These are phyloP conservation scores for Alexandromys fortis DNA, from an alignment of 2,113 vertebrate genomes.

Conservation along the genomic window DNA sequence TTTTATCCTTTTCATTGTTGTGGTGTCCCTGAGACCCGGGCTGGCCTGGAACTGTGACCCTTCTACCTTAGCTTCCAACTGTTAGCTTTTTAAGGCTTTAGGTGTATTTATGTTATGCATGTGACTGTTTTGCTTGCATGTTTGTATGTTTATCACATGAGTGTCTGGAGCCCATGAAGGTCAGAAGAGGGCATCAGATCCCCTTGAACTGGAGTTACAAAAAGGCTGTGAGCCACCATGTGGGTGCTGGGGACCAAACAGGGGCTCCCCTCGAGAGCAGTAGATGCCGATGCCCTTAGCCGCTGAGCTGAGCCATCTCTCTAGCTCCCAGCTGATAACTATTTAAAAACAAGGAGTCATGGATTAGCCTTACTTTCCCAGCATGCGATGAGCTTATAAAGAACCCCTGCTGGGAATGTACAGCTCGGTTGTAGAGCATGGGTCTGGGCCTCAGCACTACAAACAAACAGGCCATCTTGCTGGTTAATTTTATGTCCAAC, in stretches of 20 bases:
- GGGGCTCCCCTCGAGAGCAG: not conserved
- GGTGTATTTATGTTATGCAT: not conserved
- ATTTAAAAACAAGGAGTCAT: conserved; percentile 33
- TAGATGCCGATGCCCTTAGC: not conserved
- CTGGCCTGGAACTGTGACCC: not conserved
- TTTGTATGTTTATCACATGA: not conserved
- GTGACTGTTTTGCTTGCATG: not conserved
- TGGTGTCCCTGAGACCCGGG: not conserved
- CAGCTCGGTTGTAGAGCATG: too few species aligned
- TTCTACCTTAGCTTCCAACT: not conserved
- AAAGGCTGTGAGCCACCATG: not conserved
- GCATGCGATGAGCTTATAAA: not conserved
- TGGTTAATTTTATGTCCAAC: not conserved
- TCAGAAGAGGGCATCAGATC: not conserved
- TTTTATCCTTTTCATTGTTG: not conserved
- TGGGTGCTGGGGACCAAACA: not conserved
- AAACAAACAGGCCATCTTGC: not conserved
- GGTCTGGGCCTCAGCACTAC: not conserved
- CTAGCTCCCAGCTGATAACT: not conserved
- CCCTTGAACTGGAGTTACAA: not conserved
- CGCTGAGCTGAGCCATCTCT: not conserved
- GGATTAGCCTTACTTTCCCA: not conserved
- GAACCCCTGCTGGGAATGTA: not conserved
- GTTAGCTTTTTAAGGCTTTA: not conserved
- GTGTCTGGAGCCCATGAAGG: not conserved